These are phyloP conservation scores for Tachystola acroxantha DNA, from an alignment of 2,888 invertebrate species.

Conservation along the genomic window DNA sequence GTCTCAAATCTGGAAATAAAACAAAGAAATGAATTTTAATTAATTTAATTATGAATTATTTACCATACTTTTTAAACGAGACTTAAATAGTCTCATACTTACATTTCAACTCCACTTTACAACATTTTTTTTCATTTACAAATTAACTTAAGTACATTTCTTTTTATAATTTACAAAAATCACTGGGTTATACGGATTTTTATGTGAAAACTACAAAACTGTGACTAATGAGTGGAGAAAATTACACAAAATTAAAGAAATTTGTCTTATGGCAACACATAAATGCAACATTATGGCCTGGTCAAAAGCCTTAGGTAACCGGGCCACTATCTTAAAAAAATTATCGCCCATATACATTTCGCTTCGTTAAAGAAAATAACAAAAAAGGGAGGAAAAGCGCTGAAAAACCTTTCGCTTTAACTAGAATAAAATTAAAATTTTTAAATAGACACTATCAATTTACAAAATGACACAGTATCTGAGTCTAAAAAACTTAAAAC, in stretches of 20 bases:
- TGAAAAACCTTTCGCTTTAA: too few relatives aligned
- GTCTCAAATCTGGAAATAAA: too few relatives aligned
- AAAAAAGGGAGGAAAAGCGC: too few relatives aligned
- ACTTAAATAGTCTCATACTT: conserved; percentile 31
- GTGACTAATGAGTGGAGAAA: neutral
- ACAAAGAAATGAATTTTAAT: conserved; percentile 28
- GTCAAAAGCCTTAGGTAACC: neutral
- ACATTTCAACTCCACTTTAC: conserved; percentile 32
- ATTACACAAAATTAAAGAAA: neutral
- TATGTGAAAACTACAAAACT: neutral
- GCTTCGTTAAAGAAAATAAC: too few relatives aligned
- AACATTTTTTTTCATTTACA: conserved; percentile 34
- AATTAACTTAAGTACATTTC: conserved; percentile 19
- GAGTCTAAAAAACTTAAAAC: neutral
- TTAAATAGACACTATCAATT: too few relatives aligned
- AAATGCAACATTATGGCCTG: conserved; percentile 26
- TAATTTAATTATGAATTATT: conserved; percentile 50
- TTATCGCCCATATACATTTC: too few relatives aligned
- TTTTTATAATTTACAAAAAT: conserved; percentile 34
- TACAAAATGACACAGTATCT: conserved; percentile 3
- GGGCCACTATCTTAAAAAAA: too few relatives aligned
- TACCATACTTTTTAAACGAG: conserved; percentile 36
- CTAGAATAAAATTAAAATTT: too few relatives aligned
- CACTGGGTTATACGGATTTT: too few relatives aligned
- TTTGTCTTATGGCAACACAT: conserved; percentile 27